A percentile compares a stretch with the other conserved stretches of the same genome.
Conservation (phyloP, 30 jellyfish, hydroid and myxozoan species). For the Phacellophora camtschatica region DNA sequence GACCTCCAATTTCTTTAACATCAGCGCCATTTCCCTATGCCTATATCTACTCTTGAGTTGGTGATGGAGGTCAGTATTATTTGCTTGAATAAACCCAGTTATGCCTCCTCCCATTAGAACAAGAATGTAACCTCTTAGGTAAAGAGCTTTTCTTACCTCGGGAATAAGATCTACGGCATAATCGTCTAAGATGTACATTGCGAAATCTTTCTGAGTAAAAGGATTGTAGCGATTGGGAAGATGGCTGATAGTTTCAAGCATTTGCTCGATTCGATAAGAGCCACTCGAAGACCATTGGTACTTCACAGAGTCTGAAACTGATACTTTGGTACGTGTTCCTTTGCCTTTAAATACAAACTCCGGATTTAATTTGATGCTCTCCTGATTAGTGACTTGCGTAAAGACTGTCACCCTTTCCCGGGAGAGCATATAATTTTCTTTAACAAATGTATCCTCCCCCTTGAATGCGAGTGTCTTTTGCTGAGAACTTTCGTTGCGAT, state of each 20-base stretch:
- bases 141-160: slow-evolving; percentile 51
- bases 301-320: slow-evolving; percentile 8
- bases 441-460: slow-evolving; percentile 37
- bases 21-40: slow-evolving; percentile 57
- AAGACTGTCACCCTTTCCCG: slow-evolving; percentile 60
- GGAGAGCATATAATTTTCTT: slow-evolving; percentile 57
- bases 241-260: slow-evolving; percentile 35
- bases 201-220: slow-evolving; percentile 50
- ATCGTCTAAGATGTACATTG: slow-evolving; percentile 54
- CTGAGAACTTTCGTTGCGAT: slow-evolving; percentile 59
- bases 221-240: slow-evolving; percentile 57
- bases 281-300: slow-evolving; percentile 73
- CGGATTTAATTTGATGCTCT: slow-evolving; percentile 11
- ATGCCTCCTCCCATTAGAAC: slow-evolving; percentile 83
- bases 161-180: slow-evolving; percentile 75
- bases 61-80: slow-evolving; percentile 49
- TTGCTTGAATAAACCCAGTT: slow-evolving; percentile 56
- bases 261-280: slow-evolving; percentile 61
- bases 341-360: slow-evolving; percentile 65
- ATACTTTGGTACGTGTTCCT: slow-evolving; percentile 30
- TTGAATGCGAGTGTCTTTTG: slow-evolving; percentile 44
- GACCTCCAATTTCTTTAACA: background rate
- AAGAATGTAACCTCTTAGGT: slow-evolving; percentile 50
- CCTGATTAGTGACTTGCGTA: slow-evolving; percentile 15
- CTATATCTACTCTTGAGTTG: slow-evolving; percentile 24